Evolutionary conservation across 2,113 vertebrate species (phyloP).

Genomic region (Planiliza haematocheilus): DNA sequence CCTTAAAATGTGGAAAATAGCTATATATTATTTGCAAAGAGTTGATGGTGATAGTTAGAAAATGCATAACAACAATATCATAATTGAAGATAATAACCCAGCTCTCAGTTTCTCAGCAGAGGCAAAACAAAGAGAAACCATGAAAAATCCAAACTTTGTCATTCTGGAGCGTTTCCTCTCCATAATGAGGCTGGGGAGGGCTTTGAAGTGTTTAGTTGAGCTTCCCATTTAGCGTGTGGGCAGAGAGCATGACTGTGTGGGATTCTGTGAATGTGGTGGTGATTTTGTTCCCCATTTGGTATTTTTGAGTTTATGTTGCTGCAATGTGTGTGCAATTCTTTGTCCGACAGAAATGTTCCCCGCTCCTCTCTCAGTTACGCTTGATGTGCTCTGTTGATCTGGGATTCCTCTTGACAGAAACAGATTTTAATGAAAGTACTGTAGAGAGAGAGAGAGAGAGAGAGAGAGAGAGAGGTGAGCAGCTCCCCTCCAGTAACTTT

Average conservation of each 20-base stretch:
- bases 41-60: slow-evolving; percentile 4
- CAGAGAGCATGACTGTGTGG: slow-evolving; percentile 50
- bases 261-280: slow-evolving; percentile 60
- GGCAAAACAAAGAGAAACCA: slow-evolving; percentile 55
- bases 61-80: neutral
- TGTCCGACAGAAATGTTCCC: slow-evolving; percentile 10
- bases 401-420: slow-evolving; percentile 45
- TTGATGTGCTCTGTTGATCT: slow-evolving; percentile 29
- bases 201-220: slow-evolving; percentile 69
- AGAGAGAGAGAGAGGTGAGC: slow-evolving; percentile 53
- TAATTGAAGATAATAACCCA: slow-evolving; percentile 33
- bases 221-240: slow-evolving; percentile 64
- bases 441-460: neutral
- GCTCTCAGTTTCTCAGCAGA: slow-evolving; percentile 57
- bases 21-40: neutral
- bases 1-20: neutral
- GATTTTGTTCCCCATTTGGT: slow-evolving; percentile 55
- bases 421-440: slow-evolving; percentile 57
- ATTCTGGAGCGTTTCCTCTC: slow-evolving; percentile 64
- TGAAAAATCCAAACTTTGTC: slow-evolving; percentile 63
- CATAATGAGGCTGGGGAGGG: slow-evolving; percentile 51
- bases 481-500: slow-evolving; percentile 78
- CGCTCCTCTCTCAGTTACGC: neutral
- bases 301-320: slow-evolving; percentile 47
- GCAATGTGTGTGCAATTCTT: slow-evolving; percentile 31